Base-by-base conservation (phyloP, 30 jellyfish, hydroid and myxozoan genomes). In the Rhopilema esculentum region DNA sequence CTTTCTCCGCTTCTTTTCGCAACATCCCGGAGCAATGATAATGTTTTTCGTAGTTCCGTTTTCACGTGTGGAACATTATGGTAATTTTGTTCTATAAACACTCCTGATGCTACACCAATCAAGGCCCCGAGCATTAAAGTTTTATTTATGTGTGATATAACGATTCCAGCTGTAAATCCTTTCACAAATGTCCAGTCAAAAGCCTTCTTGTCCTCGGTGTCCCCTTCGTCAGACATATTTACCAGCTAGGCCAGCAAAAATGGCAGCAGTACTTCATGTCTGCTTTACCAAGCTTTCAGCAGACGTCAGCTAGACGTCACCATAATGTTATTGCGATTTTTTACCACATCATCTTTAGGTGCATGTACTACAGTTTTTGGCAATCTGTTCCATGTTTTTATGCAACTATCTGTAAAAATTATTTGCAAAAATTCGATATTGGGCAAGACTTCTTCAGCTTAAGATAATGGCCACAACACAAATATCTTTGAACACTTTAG, bases 141-240 rank as follows among this genome's bases (percentile, higher is more conserved):
- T 63, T 88, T 88, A 49, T 88, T 88, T 1, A 88, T 69, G 91
- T 88, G 77, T n/a, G 96, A 88, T 22, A 88, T 25, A n/a, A 88
- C 53, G 57, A 88, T 53, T 49, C 96, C 96, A 52, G 91, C 91
- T 9, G 96, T 83, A 40, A 88, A 88, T 49, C 96, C 96, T 72
- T 88, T 88, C 73, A 78, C 91, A 50, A 88, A 79, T 16, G 85
- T 88, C 96, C 96, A 88, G 31, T 88, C 91, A 79, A 88, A 88
- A 22, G 66, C 40, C 64, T 62, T 79, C 88, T 78, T 77, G 0
- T 49, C 88, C 33, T 62, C 65, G 1, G 28, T 18, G 16, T 27
- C 61, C 1, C 33, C 77, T 16, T 52, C 86, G 67, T 71, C 91
- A 66, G 91, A 82, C 90, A 77, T 76, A 8, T 84, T 84, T 1